phyloP scores from a whole-genome alignment of 1,140 invertebrate genomes.

The Eumaeus atala region DNA sequence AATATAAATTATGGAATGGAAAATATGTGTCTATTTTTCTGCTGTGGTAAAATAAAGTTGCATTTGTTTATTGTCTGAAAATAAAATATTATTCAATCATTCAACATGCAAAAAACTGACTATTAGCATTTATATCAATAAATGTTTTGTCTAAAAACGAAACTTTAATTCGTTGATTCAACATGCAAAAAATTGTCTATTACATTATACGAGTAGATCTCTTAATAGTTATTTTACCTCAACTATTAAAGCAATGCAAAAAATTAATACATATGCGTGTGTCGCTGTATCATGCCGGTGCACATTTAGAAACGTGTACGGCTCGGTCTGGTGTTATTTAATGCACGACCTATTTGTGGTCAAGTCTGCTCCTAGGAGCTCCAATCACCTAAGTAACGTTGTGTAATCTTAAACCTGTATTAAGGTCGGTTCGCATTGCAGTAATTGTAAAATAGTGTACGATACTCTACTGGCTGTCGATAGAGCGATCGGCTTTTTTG shows the following conservation, averaged over 20 bases:
- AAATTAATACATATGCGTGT: slow-evolving; percentile 6
- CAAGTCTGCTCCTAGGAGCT: slow-evolving; percentile 37
- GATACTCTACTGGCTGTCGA: slow-evolving; percentile 7
- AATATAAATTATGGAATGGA: too few relatives aligned
- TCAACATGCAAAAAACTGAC: too few relatives aligned
- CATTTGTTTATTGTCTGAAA: too few relatives aligned
- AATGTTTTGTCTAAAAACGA: too few relatives aligned
- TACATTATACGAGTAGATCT: too few relatives aligned
- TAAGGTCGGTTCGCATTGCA: slow-evolving; percentile 29
- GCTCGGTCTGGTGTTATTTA: slow-evolving; percentile 56
- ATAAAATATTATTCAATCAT: too few relatives aligned
- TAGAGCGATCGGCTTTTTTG: slow-evolving; percentile 11
- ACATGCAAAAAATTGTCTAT: too few relatives aligned
- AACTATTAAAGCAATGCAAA: not conserved
- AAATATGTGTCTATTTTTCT: too few relatives aligned
- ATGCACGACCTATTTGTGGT: slow-evolving; percentile 69
- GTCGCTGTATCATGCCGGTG: slow-evolving; percentile 2
- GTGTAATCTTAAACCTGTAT: slow-evolving; percentile 39
- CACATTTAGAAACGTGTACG: slow-evolving; percentile 67
- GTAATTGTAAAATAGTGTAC: slow-evolving; percentile 16
- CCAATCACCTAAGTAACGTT: slow-evolving; percentile 30
- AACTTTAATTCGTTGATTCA: too few relatives aligned
- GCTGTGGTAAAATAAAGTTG: too few relatives aligned
- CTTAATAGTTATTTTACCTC: too few relatives aligned
- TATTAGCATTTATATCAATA: too few relatives aligned